phyloP scores from a whole-genome alignment of 2,888 invertebrate genomes.

The Eupithecia tripunctaria region DNA sequence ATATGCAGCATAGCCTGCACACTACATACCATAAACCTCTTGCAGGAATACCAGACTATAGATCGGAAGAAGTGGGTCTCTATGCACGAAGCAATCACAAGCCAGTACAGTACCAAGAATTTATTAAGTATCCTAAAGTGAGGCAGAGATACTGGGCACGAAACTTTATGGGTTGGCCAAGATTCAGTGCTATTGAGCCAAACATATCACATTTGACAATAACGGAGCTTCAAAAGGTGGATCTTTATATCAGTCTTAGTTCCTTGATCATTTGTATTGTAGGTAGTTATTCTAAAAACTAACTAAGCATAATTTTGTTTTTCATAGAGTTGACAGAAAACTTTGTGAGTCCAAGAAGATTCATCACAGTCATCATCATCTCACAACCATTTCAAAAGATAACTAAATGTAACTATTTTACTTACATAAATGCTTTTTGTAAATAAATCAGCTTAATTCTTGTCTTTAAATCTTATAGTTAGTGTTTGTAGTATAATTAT shows the following conservation, averaged over 20 bases:
- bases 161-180: slow-evolving; percentile 96
- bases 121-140: slow-evolving; percentile 86
- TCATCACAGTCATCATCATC: background rate
- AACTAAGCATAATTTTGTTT: background rate
- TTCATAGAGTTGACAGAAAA: background rate
- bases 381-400: background rate
- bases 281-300: background rate
- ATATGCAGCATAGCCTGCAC: background rate
- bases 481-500: background rate
- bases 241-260: background rate
- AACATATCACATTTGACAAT: slow-evolving; percentile 91
- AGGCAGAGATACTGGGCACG: slow-evolving; percentile 97
- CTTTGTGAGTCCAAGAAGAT: background rate
- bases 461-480: background rate
- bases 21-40: slow-evolving; percentile 1
- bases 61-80: slow-evolving; percentile 95
- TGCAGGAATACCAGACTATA: slow-evolving; percentile 96
- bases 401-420: background rate
- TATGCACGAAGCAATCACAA: slow-evolving; percentile 93
- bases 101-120: slow-evolving; percentile 94
- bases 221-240: slow-evolving; percentile 87
- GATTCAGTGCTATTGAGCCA: slow-evolving; percentile 91
- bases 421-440: background rate
- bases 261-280: background rate
- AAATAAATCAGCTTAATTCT: background rate